These are phyloP conservation scores for Eupeodes latifasciatus DNA, from an alignment of 2,888 invertebrate species.

Conservation along the genomic window DNA sequence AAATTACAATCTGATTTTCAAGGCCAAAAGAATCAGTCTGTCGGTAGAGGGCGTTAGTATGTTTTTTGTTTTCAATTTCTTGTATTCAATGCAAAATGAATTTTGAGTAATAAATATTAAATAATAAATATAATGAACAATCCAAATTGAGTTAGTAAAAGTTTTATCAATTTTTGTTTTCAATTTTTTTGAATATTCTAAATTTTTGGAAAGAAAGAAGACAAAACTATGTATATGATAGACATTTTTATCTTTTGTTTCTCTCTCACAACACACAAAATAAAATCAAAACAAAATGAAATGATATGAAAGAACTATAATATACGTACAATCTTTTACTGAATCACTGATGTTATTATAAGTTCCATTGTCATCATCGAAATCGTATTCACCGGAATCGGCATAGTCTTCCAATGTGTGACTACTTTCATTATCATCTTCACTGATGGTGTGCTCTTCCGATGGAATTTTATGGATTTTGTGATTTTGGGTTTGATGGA, in stretches of 20 bases:
- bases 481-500: conserved; percentile 77
- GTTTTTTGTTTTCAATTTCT: conserved; percentile 52
- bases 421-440: conserved; percentile 84
- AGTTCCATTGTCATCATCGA: conserved; percentile 80
- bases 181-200: conserved; percentile 10
- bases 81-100: conserved; percentile 63
- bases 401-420: conserved; percentile 84
- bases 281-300: conserved; percentile 15
- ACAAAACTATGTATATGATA: background rate
- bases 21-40: conserved; percentile 58
- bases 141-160: conserved; percentile 71
- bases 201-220: conserved; percentile 25
- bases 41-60: conserved; percentile 48
- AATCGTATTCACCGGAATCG: conserved; percentile 79
- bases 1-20: conserved; percentile 55
- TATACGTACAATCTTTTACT: conserved; percentile 60
- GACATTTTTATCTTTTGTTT: conserved; percentile 28
- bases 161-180: conserved; percentile 36
- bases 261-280: conserved; percentile 41
- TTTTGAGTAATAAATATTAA: conserved; percentile 45
- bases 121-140: conserved; percentile 41
- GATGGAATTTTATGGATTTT: conserved; percentile 79
- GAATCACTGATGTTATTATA: conserved; percentile 78
- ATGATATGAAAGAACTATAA: conserved; percentile 77
- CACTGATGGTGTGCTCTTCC: conserved; percentile 85